These are phyloP conservation scores for Papilio polytes DNA, from an alignment of 1,140 invertebrate species.

Conservation along the genomic window DNA sequence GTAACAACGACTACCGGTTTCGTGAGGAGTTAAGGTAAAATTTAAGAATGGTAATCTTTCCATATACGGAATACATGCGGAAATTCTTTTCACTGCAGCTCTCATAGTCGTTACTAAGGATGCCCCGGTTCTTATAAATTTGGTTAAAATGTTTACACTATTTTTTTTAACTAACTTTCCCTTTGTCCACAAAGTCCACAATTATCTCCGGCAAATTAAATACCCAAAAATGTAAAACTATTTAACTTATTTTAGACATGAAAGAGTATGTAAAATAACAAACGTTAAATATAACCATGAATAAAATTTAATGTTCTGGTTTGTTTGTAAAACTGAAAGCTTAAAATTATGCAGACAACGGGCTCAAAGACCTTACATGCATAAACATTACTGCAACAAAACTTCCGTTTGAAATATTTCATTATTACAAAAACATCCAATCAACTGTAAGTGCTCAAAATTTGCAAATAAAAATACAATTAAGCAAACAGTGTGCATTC, in stretches of 20 bases:
- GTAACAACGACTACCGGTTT: conserved; percentile 38
- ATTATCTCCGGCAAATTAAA: no score
- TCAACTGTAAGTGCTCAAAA: background rate
- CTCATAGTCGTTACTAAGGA: background rate
- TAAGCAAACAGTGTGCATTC: background rate
- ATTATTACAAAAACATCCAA: background rate
- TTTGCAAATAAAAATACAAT: conserved; percentile 8
- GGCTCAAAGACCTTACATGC: background rate
- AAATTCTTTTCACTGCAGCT: background rate
- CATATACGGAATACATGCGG: background rate
- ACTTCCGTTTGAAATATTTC: background rate
- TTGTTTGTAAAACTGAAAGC: conserved; percentile 17
- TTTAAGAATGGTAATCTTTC: background rate
- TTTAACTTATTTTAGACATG: background rate
- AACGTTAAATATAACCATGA: background rate
- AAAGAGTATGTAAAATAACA: background rate
- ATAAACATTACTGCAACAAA: background rate
- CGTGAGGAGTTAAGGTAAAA: conserved; percentile 29
- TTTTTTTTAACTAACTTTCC: no score
- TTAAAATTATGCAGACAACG: background rate
- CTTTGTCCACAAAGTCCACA: no score
- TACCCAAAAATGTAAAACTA: no score
- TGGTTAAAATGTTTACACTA: background rate
- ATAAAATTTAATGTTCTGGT: background rate
- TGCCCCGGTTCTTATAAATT: background rate